Conservation (phyloP, 2,797 vertebrate species). For the Nyctalus aviator region DNA sequence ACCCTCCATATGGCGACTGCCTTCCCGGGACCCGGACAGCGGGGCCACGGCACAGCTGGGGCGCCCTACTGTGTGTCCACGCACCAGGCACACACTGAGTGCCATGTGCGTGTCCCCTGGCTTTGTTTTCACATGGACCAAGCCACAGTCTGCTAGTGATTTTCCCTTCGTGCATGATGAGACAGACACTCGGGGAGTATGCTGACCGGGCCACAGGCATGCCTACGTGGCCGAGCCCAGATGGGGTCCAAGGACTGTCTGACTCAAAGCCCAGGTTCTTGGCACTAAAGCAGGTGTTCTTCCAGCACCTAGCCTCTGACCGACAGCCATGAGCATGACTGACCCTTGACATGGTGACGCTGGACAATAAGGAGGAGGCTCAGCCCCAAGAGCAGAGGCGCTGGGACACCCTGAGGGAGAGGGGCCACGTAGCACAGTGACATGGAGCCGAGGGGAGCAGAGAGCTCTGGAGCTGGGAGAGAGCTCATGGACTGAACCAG, state of each 20-base stretch:
- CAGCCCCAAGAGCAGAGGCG: fast-evolving
- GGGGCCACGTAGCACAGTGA: neutral
- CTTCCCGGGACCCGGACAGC: neutral
- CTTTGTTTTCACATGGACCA: fast-evolving
- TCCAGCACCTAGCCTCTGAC: neutral
- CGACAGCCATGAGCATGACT: fast-evolving
- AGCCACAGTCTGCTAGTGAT: neutral
- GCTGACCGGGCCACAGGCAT: neutral
- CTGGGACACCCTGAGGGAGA: fast-evolving
- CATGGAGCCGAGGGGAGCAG: neutral
- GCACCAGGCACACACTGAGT: neutral
- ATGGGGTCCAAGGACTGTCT: neutral
- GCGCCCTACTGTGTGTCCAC: neutral
- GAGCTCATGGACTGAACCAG: fast-evolving
- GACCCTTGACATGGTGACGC: neutral
- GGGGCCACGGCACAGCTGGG: fast-evolving
- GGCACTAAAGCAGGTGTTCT: neutral
- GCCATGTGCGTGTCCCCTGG: neutral
- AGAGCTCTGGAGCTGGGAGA: neutral
- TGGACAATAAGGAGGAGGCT: neutral
- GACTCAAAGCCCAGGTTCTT: neutral
- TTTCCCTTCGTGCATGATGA: neutral
- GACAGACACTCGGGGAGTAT: neutral
- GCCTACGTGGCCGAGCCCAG: neutral
- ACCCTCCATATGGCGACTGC: fast-evolving